Conservation (phyloP, 2,888 invertebrate species). For the Smittia aterrima region DNA sequence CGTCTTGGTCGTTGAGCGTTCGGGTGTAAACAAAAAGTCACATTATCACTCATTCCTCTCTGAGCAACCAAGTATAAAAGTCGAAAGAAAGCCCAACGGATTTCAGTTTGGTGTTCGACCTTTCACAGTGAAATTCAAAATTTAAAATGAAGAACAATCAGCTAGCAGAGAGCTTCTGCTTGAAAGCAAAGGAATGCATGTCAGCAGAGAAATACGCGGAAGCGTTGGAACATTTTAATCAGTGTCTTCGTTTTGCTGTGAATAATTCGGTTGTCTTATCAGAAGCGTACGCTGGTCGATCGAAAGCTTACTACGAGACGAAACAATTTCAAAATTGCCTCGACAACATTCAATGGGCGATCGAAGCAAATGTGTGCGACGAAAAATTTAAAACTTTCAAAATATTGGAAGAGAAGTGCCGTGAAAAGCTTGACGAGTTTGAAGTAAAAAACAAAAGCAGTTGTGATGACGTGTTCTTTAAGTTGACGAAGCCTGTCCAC, state of each 20-base stretch:
- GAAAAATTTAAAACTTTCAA: neutral
- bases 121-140: no score
- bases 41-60: neutral
- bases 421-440: neutral
- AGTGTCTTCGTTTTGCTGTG: slow-evolving; percentile 18
- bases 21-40: neutral
- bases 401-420: neutral
- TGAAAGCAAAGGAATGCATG: slow-evolving; percentile 1
- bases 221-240: slow-evolving; percentile 14
- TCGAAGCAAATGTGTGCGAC: neutral
- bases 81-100: neutral
- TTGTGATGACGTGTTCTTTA: neutral
- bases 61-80: neutral
- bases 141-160: slow-evolving; percentile 18
- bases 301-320: slow-evolving; percentile 1
- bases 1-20: neutral
- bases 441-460: neutral
- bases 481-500: slow-evolving; percentile 47
- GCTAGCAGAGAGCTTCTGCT: neutral
- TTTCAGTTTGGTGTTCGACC: neutral
- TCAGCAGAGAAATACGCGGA: neutral
- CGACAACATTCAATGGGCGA: neutral
- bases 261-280: neutral
- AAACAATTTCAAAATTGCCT: neutral
- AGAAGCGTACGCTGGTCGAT: slow-evolving; percentile 2